Evolutionary conservation across 2,888 invertebrate genomes (phyloP), one percentile per base, ranked within the genome.

Genomic region (Tridacna crocea): DNA sequence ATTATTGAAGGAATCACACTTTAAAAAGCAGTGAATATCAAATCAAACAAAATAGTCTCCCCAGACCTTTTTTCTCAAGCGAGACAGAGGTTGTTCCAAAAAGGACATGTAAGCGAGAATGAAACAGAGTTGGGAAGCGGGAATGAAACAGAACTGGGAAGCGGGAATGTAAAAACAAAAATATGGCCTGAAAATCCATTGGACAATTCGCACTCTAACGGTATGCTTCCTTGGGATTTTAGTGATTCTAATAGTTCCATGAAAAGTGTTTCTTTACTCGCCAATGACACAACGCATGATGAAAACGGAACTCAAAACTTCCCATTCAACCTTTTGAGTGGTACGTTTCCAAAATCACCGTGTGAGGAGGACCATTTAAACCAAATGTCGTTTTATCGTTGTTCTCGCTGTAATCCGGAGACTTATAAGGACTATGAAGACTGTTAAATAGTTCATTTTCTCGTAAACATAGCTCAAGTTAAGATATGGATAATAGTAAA

Each of bases 401-500:
- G 73, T 36, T 2, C 17, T 22, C 26, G n/a, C 3, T 73, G 73
- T 22, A 58, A 73, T 60, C 73, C 73, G 0, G n/a, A 26, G 10
- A 73, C 51, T 27, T 73, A 73, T 73, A 73, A 73, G n/a, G 60
- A 58, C 36, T 73, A 73, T 36, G 73, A 60, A 17, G 51, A 72
- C 15, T 51, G 48, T 10, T 46, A 70, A 46, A 3, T 26, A n/a
- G 13, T 13, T 46, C n/a, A 19, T 13, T 66, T 66, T 66, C 36
- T 46, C 46, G 13, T n/a, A 13, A 15, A 46, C 27, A n/a, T 46
- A n/a, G 46, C n/a, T 66, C 4, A 6, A 15, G 19, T 66, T 66
- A 66, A 66, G 17, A 19, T 6, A 46, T 46, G 46, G 66, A 66
- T 11, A 65, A 10, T 26, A 65, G 55, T 55, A 55, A 24, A 65